phyloP scores from a whole-genome alignment of 2,888 invertebrate species.

The Ophion costatus region DNA sequence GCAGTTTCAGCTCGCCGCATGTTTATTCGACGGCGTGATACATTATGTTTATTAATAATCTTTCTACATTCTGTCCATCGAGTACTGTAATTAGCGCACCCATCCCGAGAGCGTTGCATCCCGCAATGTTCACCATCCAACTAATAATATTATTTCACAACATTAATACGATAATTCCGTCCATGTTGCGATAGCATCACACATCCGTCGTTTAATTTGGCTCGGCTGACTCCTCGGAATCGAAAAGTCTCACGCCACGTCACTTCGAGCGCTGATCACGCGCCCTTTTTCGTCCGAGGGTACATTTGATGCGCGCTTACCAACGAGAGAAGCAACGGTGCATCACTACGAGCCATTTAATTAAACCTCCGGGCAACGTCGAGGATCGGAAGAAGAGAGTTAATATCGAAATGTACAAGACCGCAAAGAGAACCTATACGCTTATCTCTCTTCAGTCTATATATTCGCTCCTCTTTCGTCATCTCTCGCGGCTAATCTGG shows the following conservation, averaged over 20 bases:
- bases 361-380: constrained; percentile 46
- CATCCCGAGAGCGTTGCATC: not conserved
- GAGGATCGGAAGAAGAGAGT: constrained; percentile 47
- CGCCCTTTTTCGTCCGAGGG: constrained; percentile 19
- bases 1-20: not conserved
- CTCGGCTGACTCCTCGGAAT: constrained; percentile 13
- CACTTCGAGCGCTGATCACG: not conserved
- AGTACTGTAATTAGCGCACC: constrained; percentile 38
- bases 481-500: constrained; percentile 55
- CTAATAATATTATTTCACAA: constrained; percentile 49
- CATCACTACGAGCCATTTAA: constrained; percentile 49
- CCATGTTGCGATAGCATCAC: constrained; percentile 36
- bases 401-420: constrained; percentile 62
- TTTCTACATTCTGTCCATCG: constrained; percentile 2
- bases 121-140: constrained; percentile 33
- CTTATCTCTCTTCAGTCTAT: constrained; percentile 42
- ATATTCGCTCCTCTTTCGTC: constrained; percentile 43
- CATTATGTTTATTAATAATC: constrained; percentile 45
- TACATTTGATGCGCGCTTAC: not conserved
- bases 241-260: not conserved
- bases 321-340: not conserved
- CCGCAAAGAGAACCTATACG: constrained; percentile 35
- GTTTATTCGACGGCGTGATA: not conserved
- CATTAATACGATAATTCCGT: constrained; percentile 49
- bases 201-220: constrained; percentile 29